Evolutionary conservation across 2,888 invertebrate genomes (phyloP), one percentile per base, ranked within the genome.

Genomic region (Reticulitermes lucifugus): DNA sequence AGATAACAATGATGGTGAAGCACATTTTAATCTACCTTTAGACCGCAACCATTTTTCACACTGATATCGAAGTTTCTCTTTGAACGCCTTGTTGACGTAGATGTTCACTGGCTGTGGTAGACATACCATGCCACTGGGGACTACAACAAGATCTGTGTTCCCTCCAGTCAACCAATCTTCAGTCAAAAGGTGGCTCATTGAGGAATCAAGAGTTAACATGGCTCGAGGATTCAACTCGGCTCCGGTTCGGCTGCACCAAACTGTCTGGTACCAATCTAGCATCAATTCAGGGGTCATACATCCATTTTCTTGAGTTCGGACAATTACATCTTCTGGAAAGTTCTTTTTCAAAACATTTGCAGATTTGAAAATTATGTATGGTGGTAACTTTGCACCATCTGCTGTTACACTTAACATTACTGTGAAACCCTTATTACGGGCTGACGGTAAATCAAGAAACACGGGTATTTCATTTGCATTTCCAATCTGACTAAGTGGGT

Each of bases 361-460:
- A 51, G 22, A 41, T 59, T 59, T 79, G 35, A 79, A 79, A 35
- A 79, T 29, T 12, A 79, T 29, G 21, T 55, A 79, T n/a, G 59
- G 55, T n/a, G 79, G 79, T 35, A 79, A 59, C 43, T 79, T 79
- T 29, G n/a, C 35, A 21, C 79, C 79, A 59, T 59, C 79, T 59
- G 55, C 79, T 29, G 79, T 79, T 29, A 59, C 59, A 79, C 79
- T 29, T 18, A 79, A 25, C 35, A 79, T 25, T 7, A 79, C 59
- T 25, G 79, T 79, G 9, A 29, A 25, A 4, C 55, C 35, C 25
- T 79, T 77, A 22, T 77, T 43, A 77, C n/a, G 18, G 21, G 22
- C 22, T 29, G 25, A 46, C 21, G 79, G 79, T 18, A 59, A 59
- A 21, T 79, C 79, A 55, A 79, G 35, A 35, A 25, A 55, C 41